A percentile compares a stretch with the other conserved stretches of the same genome.
Evolutionary conservation across 2,797 vertebrate genomes (phyloP).

Genomic region (Bradypodion pumilum): DNA sequence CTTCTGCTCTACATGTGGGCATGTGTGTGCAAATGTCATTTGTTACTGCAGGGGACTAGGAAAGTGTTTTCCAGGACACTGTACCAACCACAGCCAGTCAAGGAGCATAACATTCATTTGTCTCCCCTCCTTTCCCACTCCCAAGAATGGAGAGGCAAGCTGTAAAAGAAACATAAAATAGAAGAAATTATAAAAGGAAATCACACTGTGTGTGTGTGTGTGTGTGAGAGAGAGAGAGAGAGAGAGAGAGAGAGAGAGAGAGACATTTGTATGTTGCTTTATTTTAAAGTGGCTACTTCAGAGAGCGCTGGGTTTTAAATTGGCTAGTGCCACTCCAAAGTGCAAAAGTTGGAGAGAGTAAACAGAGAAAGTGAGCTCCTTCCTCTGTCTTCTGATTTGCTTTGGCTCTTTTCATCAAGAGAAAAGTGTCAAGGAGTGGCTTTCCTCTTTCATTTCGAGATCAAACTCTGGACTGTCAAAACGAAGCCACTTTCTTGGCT

Average conservation of each 20-base stretch:
- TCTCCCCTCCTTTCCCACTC: no score
- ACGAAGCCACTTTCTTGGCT: no score
- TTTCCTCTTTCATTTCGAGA: no score
- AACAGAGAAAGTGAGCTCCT: not conserved
- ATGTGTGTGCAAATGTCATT: not conserved
- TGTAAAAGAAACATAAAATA: not conserved
- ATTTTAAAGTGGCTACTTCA: no score
- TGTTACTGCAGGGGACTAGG: conserved; percentile 9
- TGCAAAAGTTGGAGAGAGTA: not conserved
- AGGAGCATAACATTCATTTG: not conserved
- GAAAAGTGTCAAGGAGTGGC: not conserved
- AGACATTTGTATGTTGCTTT: no score
- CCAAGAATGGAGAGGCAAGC: not conserved
- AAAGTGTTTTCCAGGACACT: conserved; percentile 19
- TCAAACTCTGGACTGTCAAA: no score
- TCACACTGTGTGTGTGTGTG: no score
- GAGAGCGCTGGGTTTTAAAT: not conserved
- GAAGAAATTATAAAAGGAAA: not conserved
- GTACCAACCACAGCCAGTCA: not conserved
- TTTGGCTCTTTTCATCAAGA: no score
- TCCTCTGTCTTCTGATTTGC: no score
- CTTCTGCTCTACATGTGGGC: not conserved
- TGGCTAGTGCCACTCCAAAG: not conserved
- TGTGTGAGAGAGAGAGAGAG: no score
- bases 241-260: no score